A percentile compares a stretch with the other conserved stretches of the same genome.
Evolutionary conservation across 2,888 invertebrate genomes (phyloP).

Genomic region (Nomada fabriciana): DNA sequence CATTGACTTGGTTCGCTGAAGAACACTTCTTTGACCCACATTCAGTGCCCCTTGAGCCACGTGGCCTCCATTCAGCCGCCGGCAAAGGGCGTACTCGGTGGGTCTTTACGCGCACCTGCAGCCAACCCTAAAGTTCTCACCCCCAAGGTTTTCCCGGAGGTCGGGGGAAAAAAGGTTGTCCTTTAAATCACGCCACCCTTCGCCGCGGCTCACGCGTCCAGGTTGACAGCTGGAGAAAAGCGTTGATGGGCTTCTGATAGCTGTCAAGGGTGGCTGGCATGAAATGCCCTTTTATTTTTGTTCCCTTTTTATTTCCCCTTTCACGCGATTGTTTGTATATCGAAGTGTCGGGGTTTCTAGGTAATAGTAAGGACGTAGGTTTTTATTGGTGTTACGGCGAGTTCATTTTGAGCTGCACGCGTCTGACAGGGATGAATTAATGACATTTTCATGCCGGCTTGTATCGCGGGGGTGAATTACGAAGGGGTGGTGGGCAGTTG

Average conservation of each 20-base stretch:
- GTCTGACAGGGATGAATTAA: too few species aligned
- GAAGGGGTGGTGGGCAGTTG: too few species aligned
- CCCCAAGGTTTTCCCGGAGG: constrained; percentile 17
- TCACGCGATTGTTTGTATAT: neutral
- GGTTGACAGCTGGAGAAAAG: neutral
- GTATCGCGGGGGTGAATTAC: too few species aligned
- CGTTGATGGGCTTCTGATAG: constrained; percentile 1
- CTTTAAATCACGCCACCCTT: constrained; percentile 44
- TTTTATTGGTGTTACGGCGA: neutral
- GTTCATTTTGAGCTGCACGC: neutral
- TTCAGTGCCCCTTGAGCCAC: constrained; percentile 65
- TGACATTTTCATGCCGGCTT: too few species aligned
- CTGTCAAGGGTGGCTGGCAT: constrained; percentile 4
- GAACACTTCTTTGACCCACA: constrained; percentile 75
- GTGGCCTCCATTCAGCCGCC: constrained; percentile 71
- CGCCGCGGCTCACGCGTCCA: neutral
- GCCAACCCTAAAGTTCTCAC: constrained; percentile 34
- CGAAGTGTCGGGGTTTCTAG: neutral
- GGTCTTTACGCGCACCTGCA: constrained; percentile 52
- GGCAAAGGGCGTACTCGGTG: constrained; percentile 56
- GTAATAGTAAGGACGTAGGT: too few species aligned
- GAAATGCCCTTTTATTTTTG: neutral
- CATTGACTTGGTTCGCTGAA: constrained; percentile 76
- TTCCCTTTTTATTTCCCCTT: neutral
- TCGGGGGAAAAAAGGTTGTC: constrained; percentile 31